Conservation (phyloP, 2,113 vertebrate genomes). For the Plotosus lineatus region DNA sequence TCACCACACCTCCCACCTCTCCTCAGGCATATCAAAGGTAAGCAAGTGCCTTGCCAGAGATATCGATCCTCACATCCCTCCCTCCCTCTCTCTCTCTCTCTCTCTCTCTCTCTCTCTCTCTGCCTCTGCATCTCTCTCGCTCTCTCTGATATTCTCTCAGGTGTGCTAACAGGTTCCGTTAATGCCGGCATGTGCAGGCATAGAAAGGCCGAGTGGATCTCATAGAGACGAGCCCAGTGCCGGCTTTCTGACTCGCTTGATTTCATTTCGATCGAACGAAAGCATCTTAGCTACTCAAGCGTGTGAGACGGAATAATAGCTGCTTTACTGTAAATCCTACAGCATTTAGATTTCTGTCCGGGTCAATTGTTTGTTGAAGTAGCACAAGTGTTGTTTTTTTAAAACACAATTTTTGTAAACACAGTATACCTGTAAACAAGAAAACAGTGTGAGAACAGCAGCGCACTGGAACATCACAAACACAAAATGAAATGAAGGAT, state of each 20-base stretch:
- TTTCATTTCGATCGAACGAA: slow-evolving; percentile 43
- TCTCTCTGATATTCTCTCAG: not conserved
- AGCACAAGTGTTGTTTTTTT: not conserved
- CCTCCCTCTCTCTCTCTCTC: slow-evolving; percentile 35
- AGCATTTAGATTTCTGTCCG: not conserved
- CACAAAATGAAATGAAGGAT: not conserved
- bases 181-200: slow-evolving; percentile 17
- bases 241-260: slow-evolving; percentile 10
- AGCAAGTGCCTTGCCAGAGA: slow-evolving; percentile 57
- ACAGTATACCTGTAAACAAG: not conserved
- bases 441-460: not conserved
- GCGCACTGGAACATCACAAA: not conserved
- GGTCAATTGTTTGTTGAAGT: not conserved
- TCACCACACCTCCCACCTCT: slow-evolving; percentile 81
- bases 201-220: not conserved
- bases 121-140: slow-evolving; percentile 45
- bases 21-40: slow-evolving; percentile 94
- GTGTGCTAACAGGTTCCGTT: slow-evolving; percentile 45
- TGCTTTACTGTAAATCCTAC: slow-evolving; percentile 54
- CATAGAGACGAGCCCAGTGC: slow-evolving; percentile 29
- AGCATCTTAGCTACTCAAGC: slow-evolving; percentile 27
- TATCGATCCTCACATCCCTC: slow-evolving; percentile 53
- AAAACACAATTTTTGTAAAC: not conserved
- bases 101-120: slow-evolving; percentile 49
- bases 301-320: slow-evolving; percentile 44